Base-by-base conservation (phyloP, 2,888 invertebrate genomes). In the Pseudococcus longispinus region DNA sequence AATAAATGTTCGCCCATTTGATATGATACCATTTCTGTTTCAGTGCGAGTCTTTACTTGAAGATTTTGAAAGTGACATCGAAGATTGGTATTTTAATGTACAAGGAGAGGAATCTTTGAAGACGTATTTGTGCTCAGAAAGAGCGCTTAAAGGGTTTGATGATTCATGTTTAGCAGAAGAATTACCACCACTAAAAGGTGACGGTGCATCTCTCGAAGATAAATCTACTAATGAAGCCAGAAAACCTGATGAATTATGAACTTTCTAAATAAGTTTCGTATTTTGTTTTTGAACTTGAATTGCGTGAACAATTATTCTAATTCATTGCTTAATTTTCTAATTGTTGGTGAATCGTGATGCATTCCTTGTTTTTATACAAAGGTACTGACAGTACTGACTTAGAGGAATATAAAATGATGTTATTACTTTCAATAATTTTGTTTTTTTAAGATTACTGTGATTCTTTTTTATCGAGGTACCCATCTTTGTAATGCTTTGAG, bases 41-140 rank as follows among this genome's bases (percentile, higher is more conserved):
- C 88, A 94, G 92, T 98, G 98, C 91, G 98, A 97, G 91, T 93
- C 94, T 88, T 92, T 98, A 88, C 91, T 98, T 46, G 98, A 98
- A 91, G 93, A 95, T 89, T 93, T 96, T 90, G 98, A 98, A 91
- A 93, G 93, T 8, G 94, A 93, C 77, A 96, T 98, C 86, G 96
- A 97, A 90, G 93, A 96, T 26, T 98, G 98, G 98, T 98, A 98
- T 90, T 96, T 95, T 91, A 93, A 96, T 87, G 92, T 94, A 89
- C 96, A 97, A 91, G 94, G 94, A 13, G 91, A 93, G 65, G 91
- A 93, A 85, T 92, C 94, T 29, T 91, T 98, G 23, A 93, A 93
- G 88, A 92, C 94, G 85, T 96, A 94, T 91, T 91, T 98, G 65
- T 98, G 98, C 90, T 93, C 93, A 51, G 94, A 96, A 86, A 92